A percentile compares a stretch with the other conserved stretches of the same genome.
Evolutionary conservation across 2,888 invertebrate genomes (phyloP).

Genomic region (Tetropium fuscum): DNA sequence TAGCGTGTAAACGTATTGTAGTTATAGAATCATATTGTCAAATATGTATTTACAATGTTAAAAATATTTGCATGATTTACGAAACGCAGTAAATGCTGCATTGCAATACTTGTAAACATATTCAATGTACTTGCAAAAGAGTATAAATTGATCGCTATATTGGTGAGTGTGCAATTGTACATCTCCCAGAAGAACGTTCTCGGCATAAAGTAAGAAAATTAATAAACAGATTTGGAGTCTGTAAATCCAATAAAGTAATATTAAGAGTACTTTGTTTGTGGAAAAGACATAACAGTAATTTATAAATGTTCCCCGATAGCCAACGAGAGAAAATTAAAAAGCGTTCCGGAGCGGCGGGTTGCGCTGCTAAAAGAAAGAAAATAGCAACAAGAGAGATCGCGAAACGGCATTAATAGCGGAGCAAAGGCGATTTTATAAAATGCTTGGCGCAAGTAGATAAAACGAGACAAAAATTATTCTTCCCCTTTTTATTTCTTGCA

Average conservation of each 20-base stretch:
- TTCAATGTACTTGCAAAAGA: too few species aligned
- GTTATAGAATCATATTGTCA: too few species aligned
- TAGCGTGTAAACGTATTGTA: too few species aligned
- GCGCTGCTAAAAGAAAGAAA: slow-evolving; percentile 48
- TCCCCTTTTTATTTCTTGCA: slow-evolving; percentile 59
- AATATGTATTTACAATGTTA: too few species aligned
- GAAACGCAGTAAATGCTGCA: too few species aligned
- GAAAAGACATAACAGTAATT: slow-evolving; percentile 43
- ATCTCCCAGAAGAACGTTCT: neutral
- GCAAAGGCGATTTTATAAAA: slow-evolving; percentile 62
- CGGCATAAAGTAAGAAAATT: slow-evolving; percentile 25
- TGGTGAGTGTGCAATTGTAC: too few species aligned
- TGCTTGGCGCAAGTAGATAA: slow-evolving; percentile 61
- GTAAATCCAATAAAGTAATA: slow-evolving; percentile 38
- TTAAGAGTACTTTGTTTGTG: slow-evolving; percentile 42
- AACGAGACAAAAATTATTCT: slow-evolving; percentile 63
- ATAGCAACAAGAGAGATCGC: slow-evolving; percentile 50
- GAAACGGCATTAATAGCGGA: slow-evolving; percentile 54
- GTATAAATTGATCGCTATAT: too few species aligned
- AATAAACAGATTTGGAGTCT: slow-evolving; percentile 34
- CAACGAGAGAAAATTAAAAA: slow-evolving; percentile 50
- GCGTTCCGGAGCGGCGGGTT: slow-evolving; percentile 36
- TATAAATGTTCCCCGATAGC: slow-evolving; percentile 44
- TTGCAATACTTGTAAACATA: too few species aligned
- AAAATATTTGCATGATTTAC: too few species aligned